Evolutionary conservation across 2,113 vertebrate genomes (phyloP).

Genomic region (Colinus virginianus): DNA sequence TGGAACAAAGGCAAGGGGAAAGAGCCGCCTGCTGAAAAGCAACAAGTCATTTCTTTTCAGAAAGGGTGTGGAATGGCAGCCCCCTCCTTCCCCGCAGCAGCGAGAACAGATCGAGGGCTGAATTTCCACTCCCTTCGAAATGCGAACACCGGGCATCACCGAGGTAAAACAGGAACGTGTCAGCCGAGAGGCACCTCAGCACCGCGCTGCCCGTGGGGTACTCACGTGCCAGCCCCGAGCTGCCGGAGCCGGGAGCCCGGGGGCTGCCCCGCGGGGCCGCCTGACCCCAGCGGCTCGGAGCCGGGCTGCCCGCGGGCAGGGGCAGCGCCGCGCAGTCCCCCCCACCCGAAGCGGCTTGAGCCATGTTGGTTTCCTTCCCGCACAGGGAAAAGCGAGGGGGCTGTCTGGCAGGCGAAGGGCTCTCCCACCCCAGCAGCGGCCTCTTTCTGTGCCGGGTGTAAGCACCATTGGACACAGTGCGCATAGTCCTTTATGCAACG

Average conservation of each 20-base stretch:
- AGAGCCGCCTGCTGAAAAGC: conserved; percentile 79
- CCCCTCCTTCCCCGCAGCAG: conserved; percentile 45
- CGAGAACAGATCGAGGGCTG: not conserved
- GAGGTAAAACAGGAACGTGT: conserved; percentile 25
- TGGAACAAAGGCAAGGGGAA: conserved; percentile 79
- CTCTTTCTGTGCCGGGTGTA: not conserved
- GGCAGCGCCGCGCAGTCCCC: conserved; percentile 10
- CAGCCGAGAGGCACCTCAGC: not conserved
- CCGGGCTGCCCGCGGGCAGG: conserved; percentile 63
- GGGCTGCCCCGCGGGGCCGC: conserved; percentile 47
- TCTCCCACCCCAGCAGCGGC: not conserved
- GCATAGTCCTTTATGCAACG: not conserved
- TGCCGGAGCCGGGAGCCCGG: conserved; percentile 17
- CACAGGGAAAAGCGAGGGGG: not conserved
- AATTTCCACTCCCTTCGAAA: conserved; percentile 46
- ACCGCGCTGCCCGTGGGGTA: not conserved
- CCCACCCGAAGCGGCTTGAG: not conserved
- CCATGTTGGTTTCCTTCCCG: not conserved
- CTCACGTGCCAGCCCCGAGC: conserved; percentile 31
- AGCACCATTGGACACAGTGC: not conserved
- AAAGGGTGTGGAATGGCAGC: conserved; percentile 49
- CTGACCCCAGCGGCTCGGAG: conserved; percentile 61
- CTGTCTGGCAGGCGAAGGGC: not conserved
- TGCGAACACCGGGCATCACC: not conserved
- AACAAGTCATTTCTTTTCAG: conserved; percentile 82